Conservation (phyloP, 2,888 invertebrate species). For the Limulus polyphemus region DNA sequence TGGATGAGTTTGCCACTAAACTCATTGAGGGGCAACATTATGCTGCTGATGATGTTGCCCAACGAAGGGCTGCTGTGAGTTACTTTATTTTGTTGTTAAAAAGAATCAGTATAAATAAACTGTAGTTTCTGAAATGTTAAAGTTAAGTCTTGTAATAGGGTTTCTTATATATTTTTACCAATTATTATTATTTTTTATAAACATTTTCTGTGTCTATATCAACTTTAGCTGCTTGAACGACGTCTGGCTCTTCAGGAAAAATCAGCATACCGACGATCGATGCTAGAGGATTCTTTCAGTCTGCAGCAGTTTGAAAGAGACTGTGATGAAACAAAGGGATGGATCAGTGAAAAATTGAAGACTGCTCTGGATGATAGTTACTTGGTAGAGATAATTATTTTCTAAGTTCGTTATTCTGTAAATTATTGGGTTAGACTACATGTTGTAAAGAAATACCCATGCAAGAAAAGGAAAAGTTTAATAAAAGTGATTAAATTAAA, state of each 20-base stretch:
- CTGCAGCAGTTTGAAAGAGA: constrained; percentile 97
- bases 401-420: too few species aligned
- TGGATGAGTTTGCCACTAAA: constrained; percentile 96
- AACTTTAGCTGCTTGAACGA: constrained; percentile 53
- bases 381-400: constrained; percentile 37
- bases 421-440: too few species aligned
- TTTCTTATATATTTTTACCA: too few species aligned
- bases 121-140: too few species aligned
- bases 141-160: too few species aligned
- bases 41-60: constrained; percentile 93
- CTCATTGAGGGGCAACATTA: constrained; percentile 96
- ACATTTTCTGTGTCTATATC: too few species aligned
- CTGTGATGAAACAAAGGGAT: constrained; percentile 96
- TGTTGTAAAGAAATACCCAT: too few species aligned
- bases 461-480: too few species aligned
- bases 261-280: constrained; percentile 68
- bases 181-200: too few species aligned
- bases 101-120: too few species aligned
- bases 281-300: constrained; percentile 87
- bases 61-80: constrained; percentile 56
- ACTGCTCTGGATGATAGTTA: constrained; percentile 90
- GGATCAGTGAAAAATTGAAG: constrained; percentile 98
- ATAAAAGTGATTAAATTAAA: too few species aligned
- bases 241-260: constrained; percentile 79
- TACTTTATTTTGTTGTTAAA: too few species aligned